Conservation (phyloP, 1,140 invertebrate genomes). For the Ridgeia piscesae region DNA sequence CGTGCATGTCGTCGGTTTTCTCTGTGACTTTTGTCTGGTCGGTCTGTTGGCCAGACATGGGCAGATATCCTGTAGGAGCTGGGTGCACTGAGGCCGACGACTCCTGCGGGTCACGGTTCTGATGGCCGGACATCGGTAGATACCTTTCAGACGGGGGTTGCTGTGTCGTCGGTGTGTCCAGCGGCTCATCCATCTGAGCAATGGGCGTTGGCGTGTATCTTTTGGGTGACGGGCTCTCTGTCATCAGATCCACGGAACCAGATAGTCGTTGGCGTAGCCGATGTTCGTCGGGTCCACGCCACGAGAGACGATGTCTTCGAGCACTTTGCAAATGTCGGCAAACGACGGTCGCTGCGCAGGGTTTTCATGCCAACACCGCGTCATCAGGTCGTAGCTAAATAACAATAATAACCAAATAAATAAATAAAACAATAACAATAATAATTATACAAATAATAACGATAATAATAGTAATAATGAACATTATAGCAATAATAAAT, state of each 20-base stretch:
- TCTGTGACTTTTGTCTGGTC: not conserved
- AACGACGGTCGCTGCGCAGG: slow-evolving; percentile 75
- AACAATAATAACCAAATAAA: slow-evolving; percentile 17
- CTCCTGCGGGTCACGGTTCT: not conserved
- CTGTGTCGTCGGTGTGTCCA: not conserved
- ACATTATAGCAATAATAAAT: too few relatives aligned
- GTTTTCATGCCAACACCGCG: slow-evolving; percentile 74
- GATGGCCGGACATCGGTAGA: not conserved
- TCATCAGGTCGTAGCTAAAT: slow-evolving; percentile 70
- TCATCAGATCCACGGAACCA: not conserved
- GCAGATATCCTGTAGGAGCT: not conserved
- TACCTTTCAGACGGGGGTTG: not conserved
- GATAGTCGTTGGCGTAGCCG: not conserved
- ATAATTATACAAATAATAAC: not conserved
- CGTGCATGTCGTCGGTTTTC: not conserved
- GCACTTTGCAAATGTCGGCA: slow-evolving; percentile 67
- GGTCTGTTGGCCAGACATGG: not conserved
- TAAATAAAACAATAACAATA: slow-evolving; percentile 36
- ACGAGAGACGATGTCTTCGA: slow-evolving; percentile 52
- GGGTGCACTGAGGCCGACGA: not conserved
- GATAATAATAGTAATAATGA: too few relatives aligned
- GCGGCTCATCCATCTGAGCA: not conserved
- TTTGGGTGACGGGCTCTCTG: not conserved
- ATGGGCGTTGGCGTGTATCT: not conserved
- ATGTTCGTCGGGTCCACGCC: not conserved